phyloP scores from a whole-genome alignment of 2,113 vertebrate genomes.

The Cygnus buccinator region DNA sequence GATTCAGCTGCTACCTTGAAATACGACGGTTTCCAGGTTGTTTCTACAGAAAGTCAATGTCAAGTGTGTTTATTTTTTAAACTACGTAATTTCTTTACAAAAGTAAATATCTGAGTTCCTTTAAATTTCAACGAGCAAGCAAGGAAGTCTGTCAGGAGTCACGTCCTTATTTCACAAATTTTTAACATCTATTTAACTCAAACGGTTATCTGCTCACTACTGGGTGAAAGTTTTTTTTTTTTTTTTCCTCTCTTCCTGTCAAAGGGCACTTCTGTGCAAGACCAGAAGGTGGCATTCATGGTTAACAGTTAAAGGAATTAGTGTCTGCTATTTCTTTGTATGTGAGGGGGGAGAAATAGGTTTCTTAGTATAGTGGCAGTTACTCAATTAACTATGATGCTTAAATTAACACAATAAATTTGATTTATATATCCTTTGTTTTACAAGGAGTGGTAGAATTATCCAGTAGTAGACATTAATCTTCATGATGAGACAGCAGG shows the following conservation, averaged over 20 bases:
- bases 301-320: constrained; percentile 12
- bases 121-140: not conserved
- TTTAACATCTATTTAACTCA: not conserved
- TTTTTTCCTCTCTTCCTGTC: not conserved
- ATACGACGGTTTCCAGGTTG: not conserved
- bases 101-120: constrained; percentile 3
- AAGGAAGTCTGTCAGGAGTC: not conserved
- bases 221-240: not conserved
- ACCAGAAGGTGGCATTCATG: constrained; percentile 69
- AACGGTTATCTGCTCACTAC: not conserved
- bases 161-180: not conserved
- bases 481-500: constrained; percentile 31
- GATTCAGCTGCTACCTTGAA: constrained; percentile 51
- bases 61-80: constrained; percentile 52
- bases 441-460: constrained; percentile 15
- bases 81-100: not conserved
- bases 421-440: constrained; percentile 10
- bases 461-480: constrained; percentile 7
- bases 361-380: not conserved
- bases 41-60: constrained; percentile 18
- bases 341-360: not conserved
- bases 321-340: not conserved
- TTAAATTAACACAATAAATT: constrained; percentile 6
- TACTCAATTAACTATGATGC: constrained; percentile 31
- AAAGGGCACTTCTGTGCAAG: not conserved